A percentile compares a stretch with the other conserved stretches of the same genome.
phyloP scores from a whole-genome alignment of 2,888 invertebrate genomes.

The Odontothrips loti region DNA sequence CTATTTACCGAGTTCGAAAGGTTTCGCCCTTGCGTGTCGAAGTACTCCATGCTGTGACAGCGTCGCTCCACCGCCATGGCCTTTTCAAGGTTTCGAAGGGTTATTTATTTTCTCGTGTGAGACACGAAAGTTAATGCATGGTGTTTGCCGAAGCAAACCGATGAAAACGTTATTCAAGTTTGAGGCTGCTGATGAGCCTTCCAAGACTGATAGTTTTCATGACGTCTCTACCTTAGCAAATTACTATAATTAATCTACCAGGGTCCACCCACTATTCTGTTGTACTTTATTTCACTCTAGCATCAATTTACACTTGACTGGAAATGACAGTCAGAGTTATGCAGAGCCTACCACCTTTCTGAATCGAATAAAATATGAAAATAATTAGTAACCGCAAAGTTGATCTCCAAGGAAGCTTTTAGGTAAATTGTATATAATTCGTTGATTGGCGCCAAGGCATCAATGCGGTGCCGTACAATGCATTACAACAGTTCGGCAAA shows the following conservation, averaged over 20 bases:
- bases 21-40: slow-evolving; percentile 28
- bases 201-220: background rate
- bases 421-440: background rate
- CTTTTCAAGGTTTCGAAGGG: background rate
- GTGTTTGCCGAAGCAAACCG: background rate
- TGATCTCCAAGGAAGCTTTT: background rate
- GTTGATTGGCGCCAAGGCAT: too few relatives aligned
- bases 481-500: too few relatives aligned
- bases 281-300: background rate
- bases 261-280: background rate
- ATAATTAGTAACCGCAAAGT: background rate
- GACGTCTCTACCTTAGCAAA: too few relatives aligned
- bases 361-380: too few relatives aligned
- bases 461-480: too few relatives aligned
- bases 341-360: background rate
- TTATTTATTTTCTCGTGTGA: background rate
- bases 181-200: background rate
- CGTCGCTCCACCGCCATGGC: too few relatives aligned
- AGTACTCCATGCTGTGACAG: background rate
- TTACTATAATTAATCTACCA: too few relatives aligned
- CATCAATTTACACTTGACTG: too few relatives aligned
- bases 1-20: slow-evolving; percentile 11
- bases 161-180: too few relatives aligned
- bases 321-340: background rate
- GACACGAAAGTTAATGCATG: background rate